Evolutionary conservation across 2,113 vertebrate genomes (phyloP).

Genomic region (Chlorocebus sabaeus): DNA sequence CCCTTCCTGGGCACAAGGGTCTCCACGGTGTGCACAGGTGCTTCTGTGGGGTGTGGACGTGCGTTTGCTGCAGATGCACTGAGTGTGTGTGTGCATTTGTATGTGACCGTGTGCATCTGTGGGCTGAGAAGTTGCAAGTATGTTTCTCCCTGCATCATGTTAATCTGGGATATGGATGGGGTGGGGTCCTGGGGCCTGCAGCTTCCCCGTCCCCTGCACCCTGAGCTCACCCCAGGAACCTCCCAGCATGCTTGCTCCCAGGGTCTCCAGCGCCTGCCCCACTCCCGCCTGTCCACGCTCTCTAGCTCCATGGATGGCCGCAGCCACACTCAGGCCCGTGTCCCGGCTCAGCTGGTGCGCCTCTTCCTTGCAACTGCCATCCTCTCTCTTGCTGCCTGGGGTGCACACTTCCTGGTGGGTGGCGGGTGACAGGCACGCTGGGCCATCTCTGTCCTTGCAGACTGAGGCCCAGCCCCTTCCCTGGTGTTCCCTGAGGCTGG

Average conservation of each 20-base stretch:
- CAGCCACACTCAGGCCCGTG: too few relatives aligned
- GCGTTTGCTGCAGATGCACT: background rate
- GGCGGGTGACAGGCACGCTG: accelerated
- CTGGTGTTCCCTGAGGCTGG: background rate
- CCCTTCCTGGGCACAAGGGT: background rate
- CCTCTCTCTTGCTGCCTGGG: background rate
- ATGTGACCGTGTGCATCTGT: background rate
- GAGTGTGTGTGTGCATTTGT: accelerated
- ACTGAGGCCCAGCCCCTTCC: accelerated
- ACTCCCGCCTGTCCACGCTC: background rate
- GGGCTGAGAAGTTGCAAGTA: background rate
- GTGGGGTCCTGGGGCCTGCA: accelerated
- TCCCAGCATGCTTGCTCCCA: background rate
- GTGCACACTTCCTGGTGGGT: background rate
- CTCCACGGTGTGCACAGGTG: background rate
- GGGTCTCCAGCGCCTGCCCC: background rate
- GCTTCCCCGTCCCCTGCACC: too few relatives aligned
- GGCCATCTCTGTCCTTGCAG: too few relatives aligned
- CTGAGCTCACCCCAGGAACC: background rate
- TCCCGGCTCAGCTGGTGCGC: too few relatives aligned
- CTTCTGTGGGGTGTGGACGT: accelerated
- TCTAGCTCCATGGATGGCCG: too few relatives aligned
- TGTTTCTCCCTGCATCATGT: background rate
- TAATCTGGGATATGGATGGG: accelerated
- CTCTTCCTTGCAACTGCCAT: background rate